phyloP scores from a whole-genome alignment of 2,113 vertebrate genomes.

The Cololabis saira region DNA sequence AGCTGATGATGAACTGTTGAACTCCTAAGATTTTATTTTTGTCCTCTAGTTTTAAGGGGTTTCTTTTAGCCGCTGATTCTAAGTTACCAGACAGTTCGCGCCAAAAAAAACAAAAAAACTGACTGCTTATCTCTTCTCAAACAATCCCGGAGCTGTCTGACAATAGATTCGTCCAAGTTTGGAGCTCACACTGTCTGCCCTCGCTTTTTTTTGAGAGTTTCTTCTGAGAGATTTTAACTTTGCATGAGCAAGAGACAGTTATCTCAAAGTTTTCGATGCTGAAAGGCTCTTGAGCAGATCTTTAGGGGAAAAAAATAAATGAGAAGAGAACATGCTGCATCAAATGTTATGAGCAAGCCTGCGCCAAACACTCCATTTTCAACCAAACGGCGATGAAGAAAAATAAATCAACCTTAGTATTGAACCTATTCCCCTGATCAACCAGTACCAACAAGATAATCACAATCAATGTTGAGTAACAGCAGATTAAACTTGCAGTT shows the following conservation, averaged over 20 bases:
- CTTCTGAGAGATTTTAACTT: background rate
- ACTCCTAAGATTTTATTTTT: background rate
- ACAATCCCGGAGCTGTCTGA: constrained; percentile 3
- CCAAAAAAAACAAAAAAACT: no score
- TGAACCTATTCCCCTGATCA: no score
- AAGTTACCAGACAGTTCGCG: background rate
- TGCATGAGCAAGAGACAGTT: background rate
- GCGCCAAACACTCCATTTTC: background rate
- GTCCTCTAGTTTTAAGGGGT: no score
- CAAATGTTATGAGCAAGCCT: background rate
- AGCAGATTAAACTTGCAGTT: no score
- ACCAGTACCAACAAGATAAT: no score
- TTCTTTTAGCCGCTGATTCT: no score
- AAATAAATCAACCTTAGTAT: background rate
- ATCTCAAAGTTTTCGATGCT: no score
- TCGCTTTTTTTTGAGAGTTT: background rate
- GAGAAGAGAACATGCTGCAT: no score
- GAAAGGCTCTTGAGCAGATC: no score
- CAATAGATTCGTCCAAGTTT: constrained; percentile 8
- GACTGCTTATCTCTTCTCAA: constrained; percentile 16
- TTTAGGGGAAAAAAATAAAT: no score
- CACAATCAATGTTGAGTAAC: no score
- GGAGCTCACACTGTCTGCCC: constrained; percentile 1
- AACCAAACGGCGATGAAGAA: background rate
- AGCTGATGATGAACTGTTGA: background rate